These are phyloP conservation scores for Troides helena DNA, from an alignment of 2,888 invertebrate genomes.

Conservation along the genomic window DNA sequence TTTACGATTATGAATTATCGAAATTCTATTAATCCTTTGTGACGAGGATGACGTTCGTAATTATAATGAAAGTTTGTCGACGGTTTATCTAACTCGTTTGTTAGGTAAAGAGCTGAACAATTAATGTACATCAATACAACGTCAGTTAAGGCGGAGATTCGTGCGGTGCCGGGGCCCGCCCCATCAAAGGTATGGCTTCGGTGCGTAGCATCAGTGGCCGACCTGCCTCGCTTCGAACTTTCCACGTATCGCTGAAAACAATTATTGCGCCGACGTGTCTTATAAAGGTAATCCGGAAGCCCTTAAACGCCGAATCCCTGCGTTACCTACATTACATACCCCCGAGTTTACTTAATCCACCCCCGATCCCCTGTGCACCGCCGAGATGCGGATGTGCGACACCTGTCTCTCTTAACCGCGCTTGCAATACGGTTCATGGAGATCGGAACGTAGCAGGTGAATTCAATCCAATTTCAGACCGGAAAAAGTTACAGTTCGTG, in stretches of 20 bases:
- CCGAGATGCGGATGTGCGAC: constrained; percentile 20
- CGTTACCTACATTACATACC: constrained; percentile 75
- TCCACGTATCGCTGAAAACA: constrained; percentile 63
- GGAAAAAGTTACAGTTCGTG: too few species aligned
- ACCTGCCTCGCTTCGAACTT: constrained; percentile 38
- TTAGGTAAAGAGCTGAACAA: too few species aligned
- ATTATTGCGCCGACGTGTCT: constrained; percentile 72
- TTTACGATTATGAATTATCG: constrained; percentile 37
- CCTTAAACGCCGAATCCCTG: constrained; percentile 75
- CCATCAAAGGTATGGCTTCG: constrained; percentile 63
- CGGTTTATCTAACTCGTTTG: too few species aligned
- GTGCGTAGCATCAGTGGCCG: constrained; percentile 28
- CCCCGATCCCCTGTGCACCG: constrained; percentile 58
- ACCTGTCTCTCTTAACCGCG: constrained; percentile 53
- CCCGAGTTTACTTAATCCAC: constrained; percentile 74
- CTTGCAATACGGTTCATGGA: constrained; percentile 61
- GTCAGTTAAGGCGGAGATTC: too few species aligned
- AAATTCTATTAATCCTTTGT: constrained; percentile 34
- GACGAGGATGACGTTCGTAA: constrained; percentile 26
- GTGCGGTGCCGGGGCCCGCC: constrained; percentile 20
- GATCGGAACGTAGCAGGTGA: constrained; percentile 40
- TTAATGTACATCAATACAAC: too few species aligned
- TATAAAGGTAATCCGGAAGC: constrained; percentile 77
- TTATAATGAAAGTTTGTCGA: too few species aligned
- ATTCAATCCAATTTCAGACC: too few species aligned